Base-by-base conservation (phyloP, 2,797 vertebrate genomes). In the Sebastes melanostomus region DNA sequence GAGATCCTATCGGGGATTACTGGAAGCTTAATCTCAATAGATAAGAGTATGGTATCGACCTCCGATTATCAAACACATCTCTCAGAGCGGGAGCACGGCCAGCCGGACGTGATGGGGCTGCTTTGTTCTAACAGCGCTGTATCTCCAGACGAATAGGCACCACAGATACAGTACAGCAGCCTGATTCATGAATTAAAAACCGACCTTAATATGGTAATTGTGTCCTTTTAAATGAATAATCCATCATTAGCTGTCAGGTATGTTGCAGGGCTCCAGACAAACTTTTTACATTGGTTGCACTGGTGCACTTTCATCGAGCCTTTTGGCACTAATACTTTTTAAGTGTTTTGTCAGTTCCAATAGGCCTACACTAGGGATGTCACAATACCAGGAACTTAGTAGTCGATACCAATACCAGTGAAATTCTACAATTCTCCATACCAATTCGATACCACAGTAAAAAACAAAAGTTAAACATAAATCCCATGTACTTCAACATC, bases 211-310 rank as follows among this genome's bases (percentile, higher is more conserved):
- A 88, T 92, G 83, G 76, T 91, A 92, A 92, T 90, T 86, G 78
- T 79, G 87, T 91, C 84, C 84, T 92, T 90, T 85, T 84, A 78
- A 85, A 88, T 81, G 69, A 92, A 86, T 86, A 89, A 91, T 93
- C 80, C 88, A 87, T 91, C 72, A 88, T 89, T 84, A 79, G 73
- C 60, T 80, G 75, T 83, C 84, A 63, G 84, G 62, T 69, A 66
- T 34, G 27, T 56, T 77, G 65, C 38, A 42, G 38, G 1, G 38
- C 38, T 42, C 38, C 38, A 42, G 38, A 42, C 38, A 0, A 42
- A 42, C 38, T 42, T 42, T 42, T 42, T 42, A 42, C 14, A 42
- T 42, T 42, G 38, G 38, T 42, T 42, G 38, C 14, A 42, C 38
- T 5, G 0, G 38, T 42, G 38, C 1, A 16, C 38, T 42, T 42